phyloP scores from a whole-genome alignment of 2,888 invertebrate genomes.

The Ormyrus nitidulus region DNA sequence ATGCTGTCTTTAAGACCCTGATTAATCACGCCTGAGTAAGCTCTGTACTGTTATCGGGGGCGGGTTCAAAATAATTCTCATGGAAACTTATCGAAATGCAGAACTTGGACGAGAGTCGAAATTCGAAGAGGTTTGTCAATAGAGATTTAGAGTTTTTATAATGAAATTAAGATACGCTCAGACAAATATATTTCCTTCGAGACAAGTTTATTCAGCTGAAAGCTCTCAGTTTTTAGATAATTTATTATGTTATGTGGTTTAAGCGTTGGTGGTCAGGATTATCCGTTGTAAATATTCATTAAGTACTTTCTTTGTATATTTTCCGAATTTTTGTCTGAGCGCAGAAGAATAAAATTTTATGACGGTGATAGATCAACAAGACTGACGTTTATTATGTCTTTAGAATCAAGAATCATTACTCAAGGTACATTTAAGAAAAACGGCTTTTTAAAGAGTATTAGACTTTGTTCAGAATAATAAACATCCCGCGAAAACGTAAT shows the following conservation, averaged over 20 bases:
- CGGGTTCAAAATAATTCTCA: too few relatives aligned
- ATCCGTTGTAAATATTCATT: slow-evolving; percentile 45
- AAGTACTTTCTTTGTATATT: slow-evolving; percentile 29
- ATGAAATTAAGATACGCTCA: slow-evolving; percentile 6
- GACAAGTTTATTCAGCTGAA: slow-evolving; percentile 8
- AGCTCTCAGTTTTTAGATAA: slow-evolving; percentile 30
- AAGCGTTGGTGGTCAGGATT: slow-evolving; percentile 26
- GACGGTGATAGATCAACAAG: slow-evolving; percentile 33
- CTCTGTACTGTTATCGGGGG: too few relatives aligned
- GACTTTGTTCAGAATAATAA: slow-evolving; percentile 41
- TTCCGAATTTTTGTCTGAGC: slow-evolving; percentile 25
- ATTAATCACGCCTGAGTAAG: slow-evolving; percentile 13
- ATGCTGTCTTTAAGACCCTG: background rate
- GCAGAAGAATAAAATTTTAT: slow-evolving; percentile 29
- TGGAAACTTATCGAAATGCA: too few relatives aligned
- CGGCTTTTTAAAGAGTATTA: slow-evolving; percentile 7
- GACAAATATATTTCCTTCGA: background rate
- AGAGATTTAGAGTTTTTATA: background rate
- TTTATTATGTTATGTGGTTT: slow-evolving; percentile 19
- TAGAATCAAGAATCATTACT: slow-evolving; percentile 36
- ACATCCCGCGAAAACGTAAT: slow-evolving; percentile 13
- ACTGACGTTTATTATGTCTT: slow-evolving; percentile 38
- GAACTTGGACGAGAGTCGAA: too few relatives aligned
- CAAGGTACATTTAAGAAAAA: slow-evolving; percentile 15
- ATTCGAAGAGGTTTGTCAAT: too few relatives aligned